Percentiles rank a stretch among this genome's conserved stretches.
phyloP scores from a whole-genome alignment of 1,140 invertebrate species.

The Ptiloglossa arizonensis region DNA sequence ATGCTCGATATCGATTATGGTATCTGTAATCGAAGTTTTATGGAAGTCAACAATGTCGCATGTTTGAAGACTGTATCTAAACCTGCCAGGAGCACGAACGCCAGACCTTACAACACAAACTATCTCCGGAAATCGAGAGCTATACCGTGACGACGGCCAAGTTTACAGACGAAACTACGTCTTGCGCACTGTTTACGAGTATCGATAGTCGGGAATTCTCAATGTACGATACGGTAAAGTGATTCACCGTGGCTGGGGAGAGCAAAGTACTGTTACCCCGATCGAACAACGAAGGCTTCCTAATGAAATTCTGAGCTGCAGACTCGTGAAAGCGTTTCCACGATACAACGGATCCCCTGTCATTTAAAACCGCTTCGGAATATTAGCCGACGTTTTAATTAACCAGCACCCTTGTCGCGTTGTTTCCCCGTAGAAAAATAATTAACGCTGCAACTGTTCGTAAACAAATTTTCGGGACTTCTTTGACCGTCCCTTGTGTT shows the following conservation, averaged over 20 bases:
- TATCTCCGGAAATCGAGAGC: constrained; percentile 46
- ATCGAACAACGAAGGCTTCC: constrained; percentile 36
- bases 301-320: constrained; percentile 33
- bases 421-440: background rate
- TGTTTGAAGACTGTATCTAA: constrained; percentile 45
- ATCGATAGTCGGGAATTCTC: constrained; percentile 55
- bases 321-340: constrained; percentile 1
- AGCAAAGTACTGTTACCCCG: constrained; percentile 9
- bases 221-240: constrained; percentile 36
- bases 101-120: constrained; percentile 39
- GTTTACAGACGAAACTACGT: constrained; percentile 55
- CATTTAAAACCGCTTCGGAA: background rate
- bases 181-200: constrained; percentile 49
- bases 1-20: constrained; percentile 29
- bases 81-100: constrained; percentile 39
- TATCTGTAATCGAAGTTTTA: constrained; percentile 48
- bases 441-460: background rate
- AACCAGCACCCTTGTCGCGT: background rate
- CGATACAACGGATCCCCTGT: background rate
- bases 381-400: background rate
- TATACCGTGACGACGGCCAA: constrained; percentile 34
- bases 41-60: constrained; percentile 46
- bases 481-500: background rate
- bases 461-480: background rate
- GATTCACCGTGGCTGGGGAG: background rate